Percentiles rank a stretch among this genome's conserved stretches.
phyloP scores from a whole-genome alignment of 2,113 vertebrate species.

The Capricornis sumatraensis region DNA sequence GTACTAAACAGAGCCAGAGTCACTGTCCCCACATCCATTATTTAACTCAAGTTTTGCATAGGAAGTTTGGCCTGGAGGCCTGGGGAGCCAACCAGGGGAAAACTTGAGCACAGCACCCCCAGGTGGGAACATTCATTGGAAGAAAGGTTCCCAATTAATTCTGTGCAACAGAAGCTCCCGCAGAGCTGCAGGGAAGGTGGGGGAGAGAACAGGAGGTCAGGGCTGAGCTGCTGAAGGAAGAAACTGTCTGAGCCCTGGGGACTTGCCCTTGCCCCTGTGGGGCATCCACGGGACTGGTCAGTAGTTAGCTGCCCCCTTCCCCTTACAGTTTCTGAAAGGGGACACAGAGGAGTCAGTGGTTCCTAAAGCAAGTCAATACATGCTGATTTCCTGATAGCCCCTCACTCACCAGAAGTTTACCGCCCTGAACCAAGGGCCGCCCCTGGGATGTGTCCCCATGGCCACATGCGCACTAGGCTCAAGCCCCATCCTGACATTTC shows the following conservation, averaged over 20 bases:
- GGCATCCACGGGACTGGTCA: background rate
- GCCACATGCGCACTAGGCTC: fast-evolving
- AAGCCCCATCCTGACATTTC: background rate
- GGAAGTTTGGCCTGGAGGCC: background rate
- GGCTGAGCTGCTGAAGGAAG: background rate
- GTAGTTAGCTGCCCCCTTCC: background rate
- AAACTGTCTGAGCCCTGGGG: background rate
- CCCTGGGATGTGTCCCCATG: background rate
- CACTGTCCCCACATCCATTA: background rate
- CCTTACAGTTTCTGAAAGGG: background rate
- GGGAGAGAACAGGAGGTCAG: no score
- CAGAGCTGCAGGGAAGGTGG: background rate
- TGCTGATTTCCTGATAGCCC: background rate
- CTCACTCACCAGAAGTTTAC: background rate
- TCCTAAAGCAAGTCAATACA: background rate
- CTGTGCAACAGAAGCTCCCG: background rate
- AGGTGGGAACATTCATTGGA: fast-evolving
- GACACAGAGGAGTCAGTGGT: background rate
- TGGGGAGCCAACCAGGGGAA: background rate
- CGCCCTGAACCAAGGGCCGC: no score
- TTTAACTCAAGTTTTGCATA: background rate
- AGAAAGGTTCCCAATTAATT: background rate
- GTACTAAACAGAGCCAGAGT: background rate
- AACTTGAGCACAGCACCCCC: background rate
- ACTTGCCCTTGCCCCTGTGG: background rate